Base-by-base conservation (phyloP, 2,113 vertebrate genomes). In the Clupea harengus region DNA sequence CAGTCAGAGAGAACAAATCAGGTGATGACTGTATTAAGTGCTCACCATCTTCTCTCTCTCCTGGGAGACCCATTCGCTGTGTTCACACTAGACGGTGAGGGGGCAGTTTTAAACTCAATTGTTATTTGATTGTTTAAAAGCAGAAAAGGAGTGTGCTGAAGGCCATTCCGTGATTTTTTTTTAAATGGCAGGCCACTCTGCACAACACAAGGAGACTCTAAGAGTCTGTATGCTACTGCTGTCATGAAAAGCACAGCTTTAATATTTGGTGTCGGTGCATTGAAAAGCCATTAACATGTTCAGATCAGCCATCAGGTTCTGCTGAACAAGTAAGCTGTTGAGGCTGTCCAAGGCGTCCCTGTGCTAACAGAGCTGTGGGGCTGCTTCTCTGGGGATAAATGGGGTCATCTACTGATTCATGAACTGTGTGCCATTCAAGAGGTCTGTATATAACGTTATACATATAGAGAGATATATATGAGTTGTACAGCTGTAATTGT, bases 401-500 rank as follows among this genome's bases (percentile, higher is more conserved):
- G n/a, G 60, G 83, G 82, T 86, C 47, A 87, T 86, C 87, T 88
- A 83, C 88, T 88, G 89, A 90, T 87, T 32, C 83, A 49, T 81
- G 22, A 39, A 84, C 47, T 86, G 83, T 88, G 88, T 87, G 86
- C 86, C 88, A 89, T 89, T 86, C 83, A 86, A 67, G 82, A 39
- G 45, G 72, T 72, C 13, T 89, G 82, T 89, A 88, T 89, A 88
- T 83, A 90, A 85, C 83, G 13, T 11, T 78, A 78, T 78, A 78
- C 11, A 78, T 78, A 78, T 78, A 78, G 39, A 78, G 2, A 78
- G 28, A 78, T 25, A 32, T 28, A 78, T 32, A 78, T 81, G 88
- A 88, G 78, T 67, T 88, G 83, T 87, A 84, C 82, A 88, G 84
- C 45, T 88, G 85, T 87, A 89, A 81, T 85, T 87, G 83, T 90